Base-by-base conservation (phyloP, 30 jellyfish, hydroid and myxozoan species). In the Cassiopea andromeda region DNA sequence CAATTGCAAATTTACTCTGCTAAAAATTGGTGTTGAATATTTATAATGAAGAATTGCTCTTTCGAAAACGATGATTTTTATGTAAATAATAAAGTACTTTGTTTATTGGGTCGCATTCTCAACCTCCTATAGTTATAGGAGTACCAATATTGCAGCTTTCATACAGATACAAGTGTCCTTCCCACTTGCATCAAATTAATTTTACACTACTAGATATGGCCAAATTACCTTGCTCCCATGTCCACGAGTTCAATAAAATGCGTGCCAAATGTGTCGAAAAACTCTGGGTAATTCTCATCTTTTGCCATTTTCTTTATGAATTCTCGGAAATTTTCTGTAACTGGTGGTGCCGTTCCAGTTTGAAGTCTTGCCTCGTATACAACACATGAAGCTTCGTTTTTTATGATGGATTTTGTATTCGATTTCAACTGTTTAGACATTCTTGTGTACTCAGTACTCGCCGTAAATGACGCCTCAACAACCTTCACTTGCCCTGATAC, bases 141-240 rank as follows among this genome's bases (percentile, higher is more conserved):
- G 38, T 27, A 27, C 38, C 38, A 27, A 27, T 27, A 27, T 27
- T 27, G 38, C 38, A 27, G 38, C 38, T 27, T 27, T 27, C 38
- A 27, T 27, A 27, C 38, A 27, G 38, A 27, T 27, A 27, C 38
- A 27, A 27, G 38, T 10, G 58, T 50, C 1, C 73, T 27, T 27
- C 38, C 38, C 38, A 27, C 38, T 27, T 27, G 38, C 38, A 27
- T 27, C 38, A 27, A 27, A 27, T 27, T 27, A 27, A 27, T 27
- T 27, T 27, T 27, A 27, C 38, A 27, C 38, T 27, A 27, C 38
- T 27, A 27, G 38, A 27, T 27, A 27, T 27, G 38, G 38, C 38
- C 38, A 27, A 27, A 27, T 38, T 74, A 85, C 93, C 93, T 85
- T 48, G 93, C 93, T 50, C 93, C 93, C 93, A 75, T 75, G 49